Base-by-base conservation (phyloP, 2,113 vertebrate species). In the Rana temporaria region DNA sequence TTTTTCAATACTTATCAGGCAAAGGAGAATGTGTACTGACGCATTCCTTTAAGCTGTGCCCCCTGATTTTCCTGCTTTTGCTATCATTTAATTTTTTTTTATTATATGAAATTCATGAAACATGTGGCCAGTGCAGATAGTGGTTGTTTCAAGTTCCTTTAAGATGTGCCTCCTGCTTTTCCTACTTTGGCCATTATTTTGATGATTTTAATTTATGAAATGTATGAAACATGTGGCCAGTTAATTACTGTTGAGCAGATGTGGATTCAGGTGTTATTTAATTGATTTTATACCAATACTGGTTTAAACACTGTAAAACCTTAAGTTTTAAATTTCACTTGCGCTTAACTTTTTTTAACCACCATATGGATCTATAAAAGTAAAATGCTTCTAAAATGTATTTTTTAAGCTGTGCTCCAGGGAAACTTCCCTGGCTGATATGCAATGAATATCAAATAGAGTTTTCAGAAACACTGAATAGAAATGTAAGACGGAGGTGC, bases 361-460 rank as follows among this genome's bases (percentile, higher is more conserved):
- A 75, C 72, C 30, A 75, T 62, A 75, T 62, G 72, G 57, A 60
- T 20, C 72, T 75, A 60, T 75, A 59, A 75, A 60, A 62, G 30
- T 60, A 62, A 75, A 42, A 8, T 0, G 42, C 59, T 75, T 62
- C 34, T 34, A 62, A 38, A 75, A 62, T 71, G 22, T 75, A 62
- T 42, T 19, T 75, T 60, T 60, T 75, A 60, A 75, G 32, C 6
- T 62, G n/a, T 75, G 32, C 56, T n/a, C 15, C 12, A 17, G 57
- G 32, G 56, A 75, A 75, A 75, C 32, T 17, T 75, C 17, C 34
- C 56, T 62, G 32, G 56, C 32, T 20, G 2, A 75, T 42, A 75
- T 18, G 34, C 8, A 9, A n/a, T 60, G 15, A 60, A 38, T 75
- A 75, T 62, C n/a, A 62, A 57, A 74, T 74, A 26, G 19, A 74